Conservation (phyloP, 2,797 vertebrate species). For the Meriones psammophilus region DNA sequence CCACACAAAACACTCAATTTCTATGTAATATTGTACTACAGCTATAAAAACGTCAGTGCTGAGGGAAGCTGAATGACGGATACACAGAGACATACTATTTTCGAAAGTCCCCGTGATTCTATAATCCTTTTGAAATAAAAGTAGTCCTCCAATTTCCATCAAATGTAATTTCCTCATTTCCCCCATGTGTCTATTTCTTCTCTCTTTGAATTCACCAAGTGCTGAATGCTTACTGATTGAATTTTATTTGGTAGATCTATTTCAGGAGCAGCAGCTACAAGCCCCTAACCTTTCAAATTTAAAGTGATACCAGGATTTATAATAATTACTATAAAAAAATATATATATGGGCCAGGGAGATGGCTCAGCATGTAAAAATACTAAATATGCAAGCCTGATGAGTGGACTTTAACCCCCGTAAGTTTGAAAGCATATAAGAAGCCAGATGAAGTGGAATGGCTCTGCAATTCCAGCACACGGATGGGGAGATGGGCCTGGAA, state of each 20-base stretch:
- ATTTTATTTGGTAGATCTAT: constrained; percentile 54
- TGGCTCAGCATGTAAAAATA: neutral
- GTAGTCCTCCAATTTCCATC: constrained; percentile 24
- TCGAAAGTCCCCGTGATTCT: constrained; percentile 37
- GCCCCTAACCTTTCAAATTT: neutral
- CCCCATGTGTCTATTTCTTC: constrained; percentile 19
- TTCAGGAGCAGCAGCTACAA: constrained; percentile 51
- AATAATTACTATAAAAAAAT: constrained; percentile 24
- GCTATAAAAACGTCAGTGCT: neutral
- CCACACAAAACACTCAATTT: neutral
- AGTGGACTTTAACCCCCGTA: neutral
- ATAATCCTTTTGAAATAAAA: constrained; percentile 71
- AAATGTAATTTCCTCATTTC: constrained; percentile 58
- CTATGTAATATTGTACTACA: neutral
- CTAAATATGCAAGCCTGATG: neutral
- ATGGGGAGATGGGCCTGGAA: neutral
- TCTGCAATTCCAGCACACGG: neutral
- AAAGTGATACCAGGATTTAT: constrained; percentile 37
- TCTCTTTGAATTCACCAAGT: constrained; percentile 49
- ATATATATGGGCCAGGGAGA: neutral
- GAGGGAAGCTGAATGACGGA: neutral
- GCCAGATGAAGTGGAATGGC: neutral
- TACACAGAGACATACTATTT: constrained; percentile 13
- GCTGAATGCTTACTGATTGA: constrained; percentile 30
- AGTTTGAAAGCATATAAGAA: no score